Evolutionary conservation across 2,888 invertebrate species (phyloP).

Genomic region (Lutraria lutraria): DNA sequence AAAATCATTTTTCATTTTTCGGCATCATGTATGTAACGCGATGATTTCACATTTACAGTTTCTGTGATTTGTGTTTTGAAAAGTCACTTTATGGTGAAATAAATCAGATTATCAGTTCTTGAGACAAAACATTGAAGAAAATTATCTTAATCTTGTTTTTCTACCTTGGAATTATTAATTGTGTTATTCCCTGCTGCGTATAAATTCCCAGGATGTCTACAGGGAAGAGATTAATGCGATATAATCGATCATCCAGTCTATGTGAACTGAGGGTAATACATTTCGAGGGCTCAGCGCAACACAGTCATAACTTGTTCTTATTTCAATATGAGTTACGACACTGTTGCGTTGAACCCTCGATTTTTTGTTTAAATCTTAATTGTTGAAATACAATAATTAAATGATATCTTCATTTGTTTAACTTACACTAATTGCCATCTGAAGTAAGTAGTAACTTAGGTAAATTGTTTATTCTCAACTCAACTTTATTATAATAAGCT

Average conservation of each 20-base stretch:
- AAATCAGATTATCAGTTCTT: not conserved
- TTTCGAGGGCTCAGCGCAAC: too few species aligned
- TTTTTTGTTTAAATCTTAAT: not conserved
- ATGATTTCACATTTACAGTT: not conserved
- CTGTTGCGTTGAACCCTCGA: too few species aligned
- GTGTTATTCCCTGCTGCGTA: not conserved
- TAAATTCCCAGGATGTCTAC: not conserved
- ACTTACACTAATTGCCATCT: too few species aligned
- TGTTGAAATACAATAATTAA: too few species aligned
- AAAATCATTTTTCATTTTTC: not conserved
- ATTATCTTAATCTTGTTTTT: not conserved
- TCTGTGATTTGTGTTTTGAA: too few species aligned
- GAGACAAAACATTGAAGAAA: not conserved
- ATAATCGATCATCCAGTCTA: not conserved
- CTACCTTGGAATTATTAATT: conserved; percentile 7
- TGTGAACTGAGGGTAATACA: not conserved
- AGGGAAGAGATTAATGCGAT: not conserved
- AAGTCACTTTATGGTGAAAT: too few species aligned
- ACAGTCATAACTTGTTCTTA: too few species aligned
- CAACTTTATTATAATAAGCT: too few species aligned
- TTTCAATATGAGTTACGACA: too few species aligned
- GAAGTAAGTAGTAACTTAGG: too few species aligned
- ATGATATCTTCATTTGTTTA: too few species aligned
- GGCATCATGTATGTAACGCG: not conserved
- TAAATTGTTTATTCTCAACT: too few species aligned